Base-by-base conservation (phyloP, 2,797 vertebrate genomes). In the Anabacerthia variegaticeps region DNA sequence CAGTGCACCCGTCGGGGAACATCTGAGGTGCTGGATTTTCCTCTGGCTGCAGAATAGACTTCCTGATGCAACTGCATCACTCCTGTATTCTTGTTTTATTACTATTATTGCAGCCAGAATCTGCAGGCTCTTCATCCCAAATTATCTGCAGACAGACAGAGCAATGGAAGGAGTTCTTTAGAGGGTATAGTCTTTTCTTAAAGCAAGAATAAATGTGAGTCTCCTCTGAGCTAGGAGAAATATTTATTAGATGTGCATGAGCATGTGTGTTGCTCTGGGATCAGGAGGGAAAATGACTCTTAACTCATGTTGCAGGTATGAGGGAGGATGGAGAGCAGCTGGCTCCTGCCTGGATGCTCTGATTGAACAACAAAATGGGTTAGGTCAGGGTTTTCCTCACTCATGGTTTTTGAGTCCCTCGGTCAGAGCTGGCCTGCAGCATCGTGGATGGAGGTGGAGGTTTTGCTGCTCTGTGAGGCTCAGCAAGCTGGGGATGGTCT, bases 321-420 rank as follows among this genome's bases (percentile, higher is more conserved):
- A 88, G 65, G 71, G 78, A 93, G 68, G 69, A 72, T 30, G 71
- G 56, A n/a, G 39, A 86, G 83, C 74, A 73, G 73, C 52, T 85
- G 73, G 12, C 8, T 78, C 66, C 36, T 84, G 74, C 44, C 62
- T 6, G 6, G 23, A 55, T 87, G 4, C 43, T 67, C 32, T 76
- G 43, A 41, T 4, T 34, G 44, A 82, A 89, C 28, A 71, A 55
- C 18, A 63, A 26, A 68, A 68, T 0, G 10, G 51, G 56, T 78
- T 39, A 75, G 89, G 34, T 88, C 87, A 80, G 76, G 43, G 20
- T 51, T 93, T 88, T 95, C 73, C 65, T 87, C 76, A 11, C 61
- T 88, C 14, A 2, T 1, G 1, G 32, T 55, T 81, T 89, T 26
- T 58, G 65, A 82, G 73, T 72, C 66, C 34, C 43, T 72, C 3